These are phyloP conservation scores for Acromyrmex echinatior DNA, from an alignment of 1,140 invertebrate genomes.

Conservation along the genomic window DNA sequence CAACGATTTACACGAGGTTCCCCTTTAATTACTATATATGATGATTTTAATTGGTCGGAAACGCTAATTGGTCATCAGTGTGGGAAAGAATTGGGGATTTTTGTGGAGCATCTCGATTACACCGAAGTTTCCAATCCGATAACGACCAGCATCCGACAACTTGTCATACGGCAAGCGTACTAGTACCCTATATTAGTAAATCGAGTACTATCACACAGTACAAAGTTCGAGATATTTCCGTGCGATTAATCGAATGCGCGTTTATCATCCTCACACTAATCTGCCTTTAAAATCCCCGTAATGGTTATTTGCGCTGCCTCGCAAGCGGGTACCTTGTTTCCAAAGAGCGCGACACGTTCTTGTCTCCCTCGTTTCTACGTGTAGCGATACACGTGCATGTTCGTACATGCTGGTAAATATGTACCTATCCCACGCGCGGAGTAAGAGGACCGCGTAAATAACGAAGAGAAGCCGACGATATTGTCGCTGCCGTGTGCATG, in stretches of 20 bases:
- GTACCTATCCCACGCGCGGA: constrained; percentile 29
- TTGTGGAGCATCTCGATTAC: background rate
- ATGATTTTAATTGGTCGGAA: background rate
- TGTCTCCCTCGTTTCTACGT: background rate
- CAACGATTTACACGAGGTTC: no score
- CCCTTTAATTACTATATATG: background rate
- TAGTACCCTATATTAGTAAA: background rate
- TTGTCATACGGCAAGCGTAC: background rate
- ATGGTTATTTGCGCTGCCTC: constrained; percentile 12
- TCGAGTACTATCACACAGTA: background rate
- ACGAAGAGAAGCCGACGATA: constrained; percentile 50
- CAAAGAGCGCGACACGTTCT: constrained; percentile 34
- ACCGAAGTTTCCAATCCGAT: constrained; percentile 25
- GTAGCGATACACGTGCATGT: background rate
- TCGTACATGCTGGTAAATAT: constrained; percentile 54
- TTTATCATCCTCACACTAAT: constrained; percentile 43
- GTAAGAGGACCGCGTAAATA: constrained; percentile 42
- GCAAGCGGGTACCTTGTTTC: constrained; percentile 39
- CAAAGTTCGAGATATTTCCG: constrained; percentile 33
- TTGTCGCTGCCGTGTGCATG: constrained; percentile 35
- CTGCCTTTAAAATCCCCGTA: constrained; percentile 51
- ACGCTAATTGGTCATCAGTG: background rate
- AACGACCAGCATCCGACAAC: background rate
- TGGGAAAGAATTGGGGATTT: background rate
- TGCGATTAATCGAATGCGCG: constrained; percentile 48